Evolutionary conservation across 2,113 vertebrate genomes (phyloP).

Genomic region (Potamarius usumacintae): DNA sequence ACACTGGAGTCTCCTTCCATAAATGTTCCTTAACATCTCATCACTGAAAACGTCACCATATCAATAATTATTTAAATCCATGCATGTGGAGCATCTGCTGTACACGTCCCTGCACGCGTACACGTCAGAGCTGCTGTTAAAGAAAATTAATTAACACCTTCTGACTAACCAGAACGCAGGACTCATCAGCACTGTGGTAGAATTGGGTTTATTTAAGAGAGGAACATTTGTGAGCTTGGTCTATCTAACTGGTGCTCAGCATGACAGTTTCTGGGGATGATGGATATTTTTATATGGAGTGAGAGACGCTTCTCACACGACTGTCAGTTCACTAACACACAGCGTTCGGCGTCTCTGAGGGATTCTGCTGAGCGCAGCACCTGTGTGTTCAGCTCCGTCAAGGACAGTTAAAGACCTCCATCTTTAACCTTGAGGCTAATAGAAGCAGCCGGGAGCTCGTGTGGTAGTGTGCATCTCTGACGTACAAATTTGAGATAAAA

Average conservation of each 20-base stretch:
- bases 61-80: not conserved
- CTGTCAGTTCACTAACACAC: not conserved
- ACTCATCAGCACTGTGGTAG: not conserved
- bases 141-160: not conserved
- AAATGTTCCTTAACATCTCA: not conserved
- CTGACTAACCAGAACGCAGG: not conserved
- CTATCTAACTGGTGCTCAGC: not conserved
- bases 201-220: not conserved
- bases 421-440: not conserved
- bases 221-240: not conserved
- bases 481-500: not conserved
- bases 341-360: not conserved
- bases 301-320: not conserved
- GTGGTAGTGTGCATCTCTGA: not conserved
- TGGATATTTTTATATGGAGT: too few relatives aligned
- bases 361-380: conserved; percentile 21
- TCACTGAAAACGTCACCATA: not conserved
- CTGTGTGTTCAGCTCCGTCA: not conserved
- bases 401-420: not conserved
- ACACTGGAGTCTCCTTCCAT: not conserved
- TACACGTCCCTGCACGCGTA: not conserved
- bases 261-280: not conserved
- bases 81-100: not conserved
- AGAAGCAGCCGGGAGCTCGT: not conserved
- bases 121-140: not conserved